Base-by-base conservation (phyloP, 2,113 vertebrate species). In the Sorex araneus region DNA sequence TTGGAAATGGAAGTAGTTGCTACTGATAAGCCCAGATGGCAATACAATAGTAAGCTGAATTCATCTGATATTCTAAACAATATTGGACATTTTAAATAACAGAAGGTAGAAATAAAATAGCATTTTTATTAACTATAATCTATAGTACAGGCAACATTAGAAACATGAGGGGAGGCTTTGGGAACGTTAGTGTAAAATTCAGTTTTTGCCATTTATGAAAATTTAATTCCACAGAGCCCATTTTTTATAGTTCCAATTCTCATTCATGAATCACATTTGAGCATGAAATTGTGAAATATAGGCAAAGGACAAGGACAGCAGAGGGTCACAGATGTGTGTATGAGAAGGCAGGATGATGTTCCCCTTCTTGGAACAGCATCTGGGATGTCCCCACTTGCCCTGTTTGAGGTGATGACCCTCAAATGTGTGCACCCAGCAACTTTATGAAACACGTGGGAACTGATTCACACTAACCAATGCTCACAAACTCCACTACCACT, bases 11-110 rank as follows among this genome's bases (percentile, higher is more conserved):
- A 95, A 95, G 83, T 80, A 77, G 91, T 91, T 95, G 81, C 70
- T 92, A 92, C 81, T 91, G 70, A 96, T 90, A 95, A 95, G 91
- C 70, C 87, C 95, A 97, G 96, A 95, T 97, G 93, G 96, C 73
- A 80, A 85, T 88, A 97, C 92, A 97, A 96, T 90, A 73, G 89
- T 84, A 92, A 79, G 60, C 45, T 92, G 81, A 93, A 95, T 94
- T 93, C 87, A 95, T 96, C 75, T 63, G 60, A 96, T 96, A 92
- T 82, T 82, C 78, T 60, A 92, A 94, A 94, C 40, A 84, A 89
- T 83, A 91, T 60, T 63, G 16, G 60, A 84, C 21, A 87, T 84
- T 84, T 94, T 87, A 40, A 87, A 89, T 76, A 94, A 84, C 36
- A 89, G 75, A 95, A 88, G 60, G n/a, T 93, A 95, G 66, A 69